Evolutionary conservation across 2,797 vertebrate genomes (phyloP), one percentile per base, ranked within the genome.

Genomic region (Pseudotriccus pelzelni): DNA sequence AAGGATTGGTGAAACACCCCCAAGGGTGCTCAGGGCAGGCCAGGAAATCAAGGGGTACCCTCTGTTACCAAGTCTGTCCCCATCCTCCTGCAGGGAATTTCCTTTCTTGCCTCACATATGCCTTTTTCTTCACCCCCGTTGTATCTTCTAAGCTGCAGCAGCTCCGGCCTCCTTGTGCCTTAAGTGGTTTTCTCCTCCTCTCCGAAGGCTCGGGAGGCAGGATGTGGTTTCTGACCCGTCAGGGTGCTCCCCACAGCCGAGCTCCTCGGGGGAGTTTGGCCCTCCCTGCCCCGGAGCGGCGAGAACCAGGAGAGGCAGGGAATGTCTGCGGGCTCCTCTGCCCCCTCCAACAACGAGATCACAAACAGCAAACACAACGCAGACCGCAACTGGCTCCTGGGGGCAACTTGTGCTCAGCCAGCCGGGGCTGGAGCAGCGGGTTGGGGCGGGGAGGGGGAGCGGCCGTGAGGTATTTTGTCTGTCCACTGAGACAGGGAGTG

Each of bases 381-480:
- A 84, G 79, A 67, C 8, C 16, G 5, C 25, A 8, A 55, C 17
- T 19, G 52, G 74, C 88, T 58, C 20, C 50, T 5, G 7, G 82
- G 75, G 90, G 93, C 76, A 69, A 11, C 81, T 75, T 70, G 62
- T 28, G 93, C 93, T 94, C 92, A 72, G 91, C 72, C 63, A 0
- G 68, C 87, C 84, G 11, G 44, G 70, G 62, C 94, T 84, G 90
- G 77, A 89, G 95, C 86, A 30, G 62, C 9, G 87, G 95, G 88
- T 91, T 27, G 87, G 37, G 10, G n/a, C 8, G 88, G 18, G 32
- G 93, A 96, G 94, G 96, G 93, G 89, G 96, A 22, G n/a, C 91
- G 96, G 95, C 94, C 82, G 88, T 97, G 98, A 98, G 98, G 98
- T 98, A 52, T 77, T 77, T 97, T 30, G 95, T 97, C 97, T 97